Evolutionary conservation across 2,113 vertebrate species (phyloP).

Genomic region (Lanius ludovicianus): DNA sequence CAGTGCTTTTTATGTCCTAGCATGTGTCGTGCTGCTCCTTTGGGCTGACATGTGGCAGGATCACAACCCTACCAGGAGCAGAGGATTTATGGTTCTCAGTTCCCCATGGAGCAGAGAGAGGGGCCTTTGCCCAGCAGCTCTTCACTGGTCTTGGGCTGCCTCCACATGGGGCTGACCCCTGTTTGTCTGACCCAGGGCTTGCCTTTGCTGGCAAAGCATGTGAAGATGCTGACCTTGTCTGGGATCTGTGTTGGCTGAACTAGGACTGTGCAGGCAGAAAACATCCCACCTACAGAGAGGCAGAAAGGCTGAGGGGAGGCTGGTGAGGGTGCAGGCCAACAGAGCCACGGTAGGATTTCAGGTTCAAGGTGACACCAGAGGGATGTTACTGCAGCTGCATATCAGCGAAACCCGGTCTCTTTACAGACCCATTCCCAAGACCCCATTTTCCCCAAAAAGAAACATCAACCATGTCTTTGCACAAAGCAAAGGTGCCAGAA

Average conservation of each 20-base stretch:
- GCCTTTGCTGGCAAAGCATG: not conserved
- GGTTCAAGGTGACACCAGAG: not conserved
- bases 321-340: accelerated
- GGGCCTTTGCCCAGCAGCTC: not conserved
- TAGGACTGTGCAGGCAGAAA: not conserved
- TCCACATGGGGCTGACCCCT: not conserved
- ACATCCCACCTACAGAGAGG: not conserved
- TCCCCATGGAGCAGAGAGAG: not conserved
- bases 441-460: not conserved
- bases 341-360: not conserved
- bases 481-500: not conserved
- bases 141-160: not conserved
- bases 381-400: not conserved
- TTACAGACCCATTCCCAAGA: not conserved
- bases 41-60: not conserved
- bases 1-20: not conserved
- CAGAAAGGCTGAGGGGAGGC: not conserved
- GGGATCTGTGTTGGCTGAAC: not conserved
- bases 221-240: not conserved
- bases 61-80: not conserved
- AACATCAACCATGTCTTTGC: not conserved
- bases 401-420: not conserved
- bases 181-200: not conserved
- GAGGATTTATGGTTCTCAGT: not conserved
- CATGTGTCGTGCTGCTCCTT: not conserved